phyloP scores from a whole-genome alignment of 2,113 vertebrate species.

The Callipepla squamata region DNA sequence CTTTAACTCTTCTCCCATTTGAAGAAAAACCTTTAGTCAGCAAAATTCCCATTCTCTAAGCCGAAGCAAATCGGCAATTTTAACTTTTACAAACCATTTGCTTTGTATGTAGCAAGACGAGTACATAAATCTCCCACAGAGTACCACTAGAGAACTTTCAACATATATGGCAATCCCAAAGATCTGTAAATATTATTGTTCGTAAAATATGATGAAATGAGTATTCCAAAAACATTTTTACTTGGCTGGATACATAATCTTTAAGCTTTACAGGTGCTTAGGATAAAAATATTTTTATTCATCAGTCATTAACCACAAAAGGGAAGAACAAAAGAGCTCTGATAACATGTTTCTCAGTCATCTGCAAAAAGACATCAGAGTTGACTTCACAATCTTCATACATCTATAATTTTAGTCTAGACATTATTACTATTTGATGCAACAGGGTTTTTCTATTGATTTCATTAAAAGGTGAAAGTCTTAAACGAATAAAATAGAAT shows the following conservation, averaged over 20 bases:
- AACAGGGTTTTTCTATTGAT: background rate
- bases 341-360: background rate
- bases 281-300: background rate
- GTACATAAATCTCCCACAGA: background rate
- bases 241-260: background rate
- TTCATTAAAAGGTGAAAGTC: background rate
- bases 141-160: background rate
- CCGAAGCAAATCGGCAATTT: background rate
- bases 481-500: background rate
- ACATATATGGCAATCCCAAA: background rate
- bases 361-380: background rate
- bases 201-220: background rate
- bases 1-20: background rate
- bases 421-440: background rate
- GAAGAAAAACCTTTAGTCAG: background rate
- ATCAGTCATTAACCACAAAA: constrained; percentile 1
- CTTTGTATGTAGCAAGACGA: constrained; percentile 4
- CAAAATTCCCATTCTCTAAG: background rate
- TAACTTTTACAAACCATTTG: constrained; percentile 7
- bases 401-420: background rate
- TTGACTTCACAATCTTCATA: background rate
- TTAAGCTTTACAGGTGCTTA: background rate
- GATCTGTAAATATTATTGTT: constrained; percentile 24
- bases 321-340: background rate
- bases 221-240: background rate